Evolutionary conservation across 2,797 vertebrate species (phyloP), one percentile per base, ranked within the genome.

Genomic region (Ctenochaetus hawaiiensis): DNA sequence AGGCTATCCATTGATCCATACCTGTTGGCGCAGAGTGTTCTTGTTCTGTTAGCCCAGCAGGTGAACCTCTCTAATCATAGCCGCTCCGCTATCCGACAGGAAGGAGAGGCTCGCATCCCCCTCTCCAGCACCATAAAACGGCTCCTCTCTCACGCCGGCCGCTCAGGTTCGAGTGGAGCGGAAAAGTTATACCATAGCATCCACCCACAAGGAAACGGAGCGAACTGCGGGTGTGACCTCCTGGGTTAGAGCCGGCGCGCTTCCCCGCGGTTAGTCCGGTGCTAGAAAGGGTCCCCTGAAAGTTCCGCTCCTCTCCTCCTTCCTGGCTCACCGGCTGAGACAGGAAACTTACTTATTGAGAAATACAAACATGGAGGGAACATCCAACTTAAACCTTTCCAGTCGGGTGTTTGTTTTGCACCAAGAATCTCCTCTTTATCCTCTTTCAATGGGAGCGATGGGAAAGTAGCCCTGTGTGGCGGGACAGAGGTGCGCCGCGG

Each of bases 21-120:
- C 95, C 95, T 96, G 95, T 95, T 95, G 93, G 91, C 87, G 93
- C 90, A 89, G 89, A 90, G 91, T 89, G 91, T 67, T 92, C 83
- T 67, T 75, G 78, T 91, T 93, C 80, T 72, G 75, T 93, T 82
- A 93, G 80, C 84, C 90, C 91, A 84, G 91, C 80, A 88, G 87
- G 87, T 89, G 81, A 87, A 88, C 84, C 77, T 91, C 86, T 78
- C 80, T 93, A 91, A 89, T 94, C 93, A 93, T 94, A 77, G 89
- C 89, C 91, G 80, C 87, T 87, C 78, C 86, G 75, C 89, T 87
- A 82, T 90, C 87, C 90, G 86, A 91, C 75, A 86, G 84, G 79
- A 76, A 76, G 86, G 81, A 87, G 83, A 86, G 77, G 72, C 84
- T 89, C 72, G 80, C 90, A 93, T 93, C 26, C 88, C 84, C 90